phyloP scores from a whole-genome alignment of 2,888 invertebrate species.

The Alcis repandata region DNA sequence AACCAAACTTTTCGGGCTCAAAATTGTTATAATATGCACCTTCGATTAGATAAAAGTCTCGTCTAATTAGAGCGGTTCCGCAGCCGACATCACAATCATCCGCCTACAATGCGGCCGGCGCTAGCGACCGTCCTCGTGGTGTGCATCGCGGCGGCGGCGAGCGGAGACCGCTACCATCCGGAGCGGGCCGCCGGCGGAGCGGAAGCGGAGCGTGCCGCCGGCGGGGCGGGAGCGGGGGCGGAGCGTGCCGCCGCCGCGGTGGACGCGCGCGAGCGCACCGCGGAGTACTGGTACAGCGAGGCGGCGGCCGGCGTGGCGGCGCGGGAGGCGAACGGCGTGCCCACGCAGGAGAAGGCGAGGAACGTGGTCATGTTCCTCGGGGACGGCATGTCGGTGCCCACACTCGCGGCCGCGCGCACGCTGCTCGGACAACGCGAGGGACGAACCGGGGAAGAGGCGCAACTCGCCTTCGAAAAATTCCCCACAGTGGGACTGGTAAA shows the following conservation, averaged over 20 bases:
- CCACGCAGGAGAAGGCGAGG: conserved; percentile 58
- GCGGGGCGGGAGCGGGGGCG: conserved; percentile 8
- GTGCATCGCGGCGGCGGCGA: conserved; percentile 4
- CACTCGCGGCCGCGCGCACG: conserved; percentile 87
- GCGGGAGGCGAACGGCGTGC: conserved; percentile 42
- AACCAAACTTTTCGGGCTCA: neutral
- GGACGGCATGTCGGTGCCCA: conserved; percentile 91
- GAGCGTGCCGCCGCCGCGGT: conserved; percentile 11
- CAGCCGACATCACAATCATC: neutral
- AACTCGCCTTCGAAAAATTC: conserved; percentile 87
- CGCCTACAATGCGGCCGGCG: conserved; percentile 10
- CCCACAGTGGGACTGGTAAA: conserved; percentile 80
- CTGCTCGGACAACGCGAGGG: conserved; percentile 85
- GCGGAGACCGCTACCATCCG: conserved; percentile 19
- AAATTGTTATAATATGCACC: neutral
- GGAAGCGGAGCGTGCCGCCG: conserved; percentile 14
- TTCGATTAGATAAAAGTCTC: conserved; percentile 18
- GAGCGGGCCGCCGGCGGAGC: conserved; percentile 2
- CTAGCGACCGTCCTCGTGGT: conserved; percentile 5
- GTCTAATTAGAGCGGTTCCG: conserved; percentile 8
- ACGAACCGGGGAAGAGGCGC: conserved; percentile 84
- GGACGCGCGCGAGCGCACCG: conserved; percentile 33
- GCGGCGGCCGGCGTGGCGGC: conserved; percentile 45
- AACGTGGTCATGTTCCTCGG: conserved; percentile 90
- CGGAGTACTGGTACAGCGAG: conserved; percentile 42